These are phyloP conservation scores for Tadarida brasiliensis DNA, from an alignment of 2,797 vertebrate species.

Conservation along the genomic window DNA sequence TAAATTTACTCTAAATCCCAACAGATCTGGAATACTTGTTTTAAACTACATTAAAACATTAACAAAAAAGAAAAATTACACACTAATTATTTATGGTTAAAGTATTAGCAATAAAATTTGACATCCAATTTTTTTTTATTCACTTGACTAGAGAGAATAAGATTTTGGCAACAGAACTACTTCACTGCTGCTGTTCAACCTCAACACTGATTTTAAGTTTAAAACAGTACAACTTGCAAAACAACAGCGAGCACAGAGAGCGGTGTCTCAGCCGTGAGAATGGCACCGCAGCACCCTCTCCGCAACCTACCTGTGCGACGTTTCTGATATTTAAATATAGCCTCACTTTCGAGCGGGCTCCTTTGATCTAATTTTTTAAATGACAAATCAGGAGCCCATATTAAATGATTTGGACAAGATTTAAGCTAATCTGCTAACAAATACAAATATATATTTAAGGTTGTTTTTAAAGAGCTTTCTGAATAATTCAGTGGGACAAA, in stretches of 20 bases:
- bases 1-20: constrained; percentile 27
- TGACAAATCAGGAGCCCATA: background rate
- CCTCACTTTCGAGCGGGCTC: background rate
- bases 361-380: constrained; percentile 34
- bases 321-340: background rate
- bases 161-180: background rate
- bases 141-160: background rate
- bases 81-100: background rate
- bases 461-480: constrained; percentile 2
- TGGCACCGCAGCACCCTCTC: no score
- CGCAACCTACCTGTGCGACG: background rate
- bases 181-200: background rate
- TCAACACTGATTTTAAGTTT: background rate
- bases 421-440: background rate
- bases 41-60: constrained; percentile 53
- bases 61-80: constrained; percentile 60
- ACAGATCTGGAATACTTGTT: background rate
- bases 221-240: background rate
- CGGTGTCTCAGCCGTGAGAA: background rate
- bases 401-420: constrained; percentile 20
- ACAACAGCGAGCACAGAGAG: background rate
- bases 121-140: background rate
- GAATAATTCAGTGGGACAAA: background rate
- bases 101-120: constrained; percentile 14
- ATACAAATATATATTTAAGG: background rate